These are phyloP conservation scores for Eriocheir sinensis DNA, from an alignment of 1,140 invertebrate genomes.

Conservation along the genomic window DNA sequence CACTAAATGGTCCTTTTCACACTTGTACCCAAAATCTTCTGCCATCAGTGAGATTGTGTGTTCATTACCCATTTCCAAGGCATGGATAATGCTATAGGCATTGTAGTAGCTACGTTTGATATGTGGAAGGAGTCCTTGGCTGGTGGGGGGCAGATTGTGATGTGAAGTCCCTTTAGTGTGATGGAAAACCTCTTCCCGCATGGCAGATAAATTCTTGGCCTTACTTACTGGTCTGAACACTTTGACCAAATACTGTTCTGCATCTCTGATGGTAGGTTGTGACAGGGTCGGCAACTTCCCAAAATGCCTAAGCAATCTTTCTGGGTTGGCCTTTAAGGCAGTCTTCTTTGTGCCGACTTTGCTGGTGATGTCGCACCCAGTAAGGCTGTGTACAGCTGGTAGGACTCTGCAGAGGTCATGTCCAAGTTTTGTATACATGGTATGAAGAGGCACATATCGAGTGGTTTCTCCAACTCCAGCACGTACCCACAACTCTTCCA, in stretches of 20 bases:
- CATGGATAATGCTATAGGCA: conserved; percentile 62
- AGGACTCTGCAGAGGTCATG: conserved; percentile 40
- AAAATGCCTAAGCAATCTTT: conserved; percentile 32
- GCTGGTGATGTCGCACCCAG: conserved; percentile 58
- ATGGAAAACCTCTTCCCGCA: conserved; percentile 13
- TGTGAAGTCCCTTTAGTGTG: conserved; percentile 33
- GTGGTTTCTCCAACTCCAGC: conserved; percentile 35
- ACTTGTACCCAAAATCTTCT: conserved; percentile 35
- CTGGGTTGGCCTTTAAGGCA: conserved; percentile 29
- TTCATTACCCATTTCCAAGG: conserved; percentile 2
- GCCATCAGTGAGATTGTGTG: conserved; percentile 7
- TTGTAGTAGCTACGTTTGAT: conserved; percentile 55
- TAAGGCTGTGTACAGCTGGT: conserved; percentile 62
- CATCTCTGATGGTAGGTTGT: conserved; percentile 38
- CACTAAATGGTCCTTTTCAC: background rate
- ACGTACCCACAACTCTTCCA: conserved; percentile 43
- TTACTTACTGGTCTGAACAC: background rate
- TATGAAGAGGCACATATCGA: conserved; percentile 63
- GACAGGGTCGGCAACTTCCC: conserved; percentile 27
- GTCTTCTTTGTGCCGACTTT: conserved; percentile 46
- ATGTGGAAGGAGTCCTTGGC: conserved; percentile 48
- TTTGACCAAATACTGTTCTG: conserved; percentile 44
- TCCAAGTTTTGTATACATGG: background rate
- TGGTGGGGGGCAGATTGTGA: conserved; percentile 51
- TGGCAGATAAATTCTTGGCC: background rate